Base-by-base conservation (phyloP, 2,888 invertebrate genomes). In the Hypselothyrea guttata region DNA sequence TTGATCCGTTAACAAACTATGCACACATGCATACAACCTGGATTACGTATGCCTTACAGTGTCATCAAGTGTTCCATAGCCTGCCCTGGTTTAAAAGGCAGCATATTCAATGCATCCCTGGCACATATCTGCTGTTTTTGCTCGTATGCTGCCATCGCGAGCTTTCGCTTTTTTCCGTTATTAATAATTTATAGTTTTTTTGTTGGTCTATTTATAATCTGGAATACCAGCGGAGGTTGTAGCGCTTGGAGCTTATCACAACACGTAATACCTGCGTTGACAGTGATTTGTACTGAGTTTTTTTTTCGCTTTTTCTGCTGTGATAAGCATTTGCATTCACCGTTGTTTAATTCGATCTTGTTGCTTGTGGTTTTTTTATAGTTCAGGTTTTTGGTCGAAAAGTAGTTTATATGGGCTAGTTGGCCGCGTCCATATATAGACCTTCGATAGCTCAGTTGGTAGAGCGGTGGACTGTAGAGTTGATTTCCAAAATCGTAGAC, bases 361-460 rank as follows among this genome's bases (percentile, higher is more conserved):
- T 7, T 33, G n/a, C n/a, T n/a, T n/a, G n/a, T n/a, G n/a, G n/a
- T 22, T 62, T 65, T 31, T 49, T 30, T 11, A 27, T 15, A 9
- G 27, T 12, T 12, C 4, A n/a, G n/a, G 33, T n/a, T 33, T 33
- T 30, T n/a, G 1, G 9, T 31, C 5, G 27, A 18, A 7, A 0
- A 8, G 9, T 22, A 34, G 27, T 40, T 48, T 13, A 45, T 68
- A 40, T 9, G 34, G 51, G 28, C 30, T 9, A 44, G 48, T 35
- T 27, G 11, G 51, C 4, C 9, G 0, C 0, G 12, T 1, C 48
- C 52, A 40, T 41, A 34, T 54, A 69, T 69, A 64, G 64, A 40
- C 81, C 81, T 84, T 82, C 81, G 84, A 84, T 82, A 82, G 81
- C 84, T 82, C 84, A 82, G 81, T 82, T 82, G 84, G 81, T 82